Evolutionary conservation across 1,140 invertebrate genomes (phyloP).

Genomic region (Hesperophylax magnus): DNA sequence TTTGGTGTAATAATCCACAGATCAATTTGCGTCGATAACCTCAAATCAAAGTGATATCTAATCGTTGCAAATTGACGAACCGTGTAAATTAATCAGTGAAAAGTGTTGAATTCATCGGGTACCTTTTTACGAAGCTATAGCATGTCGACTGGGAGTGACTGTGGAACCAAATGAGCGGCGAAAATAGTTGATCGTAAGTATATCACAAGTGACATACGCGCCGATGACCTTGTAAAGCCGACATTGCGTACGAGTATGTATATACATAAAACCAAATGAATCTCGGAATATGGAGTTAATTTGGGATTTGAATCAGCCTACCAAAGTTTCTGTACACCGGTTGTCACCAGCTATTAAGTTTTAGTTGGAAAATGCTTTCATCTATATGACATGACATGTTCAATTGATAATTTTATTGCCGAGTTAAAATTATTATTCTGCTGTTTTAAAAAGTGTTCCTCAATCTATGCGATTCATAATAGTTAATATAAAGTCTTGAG

Average conservation of each 20-base stretch:
- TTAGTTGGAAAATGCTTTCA: too few species aligned
- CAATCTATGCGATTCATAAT: too few species aligned
- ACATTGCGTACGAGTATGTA: background rate
- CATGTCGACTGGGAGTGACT: conserved; percentile 9
- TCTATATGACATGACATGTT: too few species aligned
- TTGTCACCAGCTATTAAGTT: too few species aligned
- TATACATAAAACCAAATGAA: conserved; percentile 21
- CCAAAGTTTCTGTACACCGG: too few species aligned
- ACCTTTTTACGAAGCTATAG: conserved; percentile 21
- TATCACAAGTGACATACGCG: conserved; percentile 1
- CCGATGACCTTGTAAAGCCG: conserved; percentile 1
- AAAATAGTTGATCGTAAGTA: conserved; percentile 4
- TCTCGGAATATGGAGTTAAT: conserved; percentile 29
- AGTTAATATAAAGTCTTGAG: too few species aligned
- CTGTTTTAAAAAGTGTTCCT: too few species aligned
- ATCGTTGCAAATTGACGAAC: background rate
- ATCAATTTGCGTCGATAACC: background rate
- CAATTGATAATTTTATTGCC: too few species aligned
- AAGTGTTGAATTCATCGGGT: conserved; percentile 9
- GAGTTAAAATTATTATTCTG: too few species aligned
- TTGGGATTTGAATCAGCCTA: conserved; percentile 10
- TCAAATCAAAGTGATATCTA: background rate
- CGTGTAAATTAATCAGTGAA: conserved; percentile 11
- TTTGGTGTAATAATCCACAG: background rate
- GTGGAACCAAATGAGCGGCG: background rate